Percentiles rank a stretch among this genome's conserved stretches.
phyloP scores from a whole-genome alignment of 2,888 invertebrate species.

The Coecobrya sp. region DNA sequence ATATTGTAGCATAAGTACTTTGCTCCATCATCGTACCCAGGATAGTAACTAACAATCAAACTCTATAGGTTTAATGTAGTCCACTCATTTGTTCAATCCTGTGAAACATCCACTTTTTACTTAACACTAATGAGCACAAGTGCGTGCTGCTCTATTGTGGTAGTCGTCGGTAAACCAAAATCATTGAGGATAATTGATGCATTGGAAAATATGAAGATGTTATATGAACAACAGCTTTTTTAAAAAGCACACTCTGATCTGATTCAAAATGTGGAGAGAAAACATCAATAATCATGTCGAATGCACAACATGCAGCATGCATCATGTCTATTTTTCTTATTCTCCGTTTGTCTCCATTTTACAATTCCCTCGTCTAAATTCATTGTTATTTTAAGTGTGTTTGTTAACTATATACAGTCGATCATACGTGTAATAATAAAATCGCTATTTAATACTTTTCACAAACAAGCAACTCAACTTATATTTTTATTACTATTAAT shows the following conservation, averaged over 20 bases:
- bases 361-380: conserved; percentile 48
- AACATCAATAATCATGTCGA: conserved; percentile 19
- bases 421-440: background rate
- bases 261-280: conserved; percentile 10
- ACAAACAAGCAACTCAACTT: conserved; percentile 29
- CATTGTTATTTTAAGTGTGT: conserved; percentile 30
- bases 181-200: conserved; percentile 18
- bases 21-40: conserved; percentile 8
- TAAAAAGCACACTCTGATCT: background rate
- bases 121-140: conserved; percentile 75
- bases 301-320: conserved; percentile 68
- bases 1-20: conserved; percentile 71
- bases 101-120: conserved; percentile 68
- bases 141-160: conserved; percentile 74
- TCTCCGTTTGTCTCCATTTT: background rate
- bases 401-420: background rate
- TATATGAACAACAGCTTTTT: background rate
- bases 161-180: conserved; percentile 60
- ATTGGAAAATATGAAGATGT: conserved; percentile 22
- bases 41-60: conserved; percentile 5
- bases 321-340: conserved; percentile 71
- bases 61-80: conserved; percentile 70
- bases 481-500: conserved; percentile 22
- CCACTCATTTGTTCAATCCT: conserved; percentile 70
- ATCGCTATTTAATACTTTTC: conserved; percentile 5